Evolutionary conservation across 1,140 invertebrate species (phyloP), one percentile per base, ranked within the genome.

Genomic region (Metopolophium dirhodum): DNA sequence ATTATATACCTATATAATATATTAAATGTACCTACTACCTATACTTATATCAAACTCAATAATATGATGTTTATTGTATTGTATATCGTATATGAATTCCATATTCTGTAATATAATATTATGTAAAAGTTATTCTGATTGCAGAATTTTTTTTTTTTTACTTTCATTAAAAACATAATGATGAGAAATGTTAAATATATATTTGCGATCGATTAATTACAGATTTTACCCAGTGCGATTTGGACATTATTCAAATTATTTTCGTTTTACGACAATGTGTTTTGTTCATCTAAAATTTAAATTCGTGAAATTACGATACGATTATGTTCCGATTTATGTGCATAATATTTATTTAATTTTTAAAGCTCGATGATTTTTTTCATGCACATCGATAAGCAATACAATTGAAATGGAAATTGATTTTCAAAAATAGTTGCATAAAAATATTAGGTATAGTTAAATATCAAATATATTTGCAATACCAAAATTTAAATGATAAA

Each of bases 221-320:
- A 77, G 61, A 77, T 77, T 77, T 77, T 4, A 77, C 61, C 0
- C 61, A 20, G 14, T n/a, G 14, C 14, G 6, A n/a, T 77, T 77
- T 77, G 4, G n/a, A 77, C 14, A 77, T 77, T 77, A 77, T 77
- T 77, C 30, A 77, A 77, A 77, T n/a, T 20, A 77, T 77, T 77
- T 7, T 77, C 61, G 30, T 77, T 77, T 77, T 14, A n/a, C n/a
- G 1, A n/a, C 30, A 77, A 77, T 77, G 61, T 77, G 61, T 77
- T 77, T n/a, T 77, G 61, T 77, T n/a, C n/a, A 77, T 77, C 30
- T n/a, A 77, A 77, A 77, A 77, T 77, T 77, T 77, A 77, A 77
- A 77, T 77, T 77, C 1, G 11, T n/a, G 30, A 68, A 68, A n/a
- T 77, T 77, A 68, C 1, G 30, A 68, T 68, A 77, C 61, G 30